These are phyloP conservation scores for Drosophila mercatorum DNA, from an alignment of 2,888 invertebrate genomes.

Conservation along the genomic window DNA sequence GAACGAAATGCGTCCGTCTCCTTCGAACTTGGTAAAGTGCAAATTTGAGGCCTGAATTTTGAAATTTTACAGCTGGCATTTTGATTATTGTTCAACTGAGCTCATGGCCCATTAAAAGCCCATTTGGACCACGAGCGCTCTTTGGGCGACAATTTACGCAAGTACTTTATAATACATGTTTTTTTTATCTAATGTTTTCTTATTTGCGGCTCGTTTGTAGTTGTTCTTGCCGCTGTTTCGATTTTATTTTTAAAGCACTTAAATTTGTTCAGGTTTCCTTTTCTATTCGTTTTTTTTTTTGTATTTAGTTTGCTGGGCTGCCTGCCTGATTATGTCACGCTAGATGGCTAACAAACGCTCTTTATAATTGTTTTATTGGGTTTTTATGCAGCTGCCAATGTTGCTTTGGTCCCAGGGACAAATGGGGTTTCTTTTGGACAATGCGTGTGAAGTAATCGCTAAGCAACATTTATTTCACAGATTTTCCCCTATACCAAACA, in stretches of 20 bases:
- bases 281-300: constrained; percentile 5
- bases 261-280: constrained; percentile 36
- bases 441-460: constrained; percentile 40
- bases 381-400: constrained; percentile 25
- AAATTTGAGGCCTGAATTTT: constrained; percentile 49
- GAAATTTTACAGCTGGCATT: constrained; percentile 38
- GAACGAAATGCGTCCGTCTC: constrained; percentile 9
- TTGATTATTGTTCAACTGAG: constrained; percentile 4
- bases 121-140: constrained; percentile 11
- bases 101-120: constrained; percentile 22
- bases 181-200: constrained; percentile 14
- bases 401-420: constrained; percentile 4
- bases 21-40: constrained; percentile 38
- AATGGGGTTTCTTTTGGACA: constrained; percentile 45
- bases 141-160: constrained; percentile 25
- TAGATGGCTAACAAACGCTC: constrained; percentile 54
- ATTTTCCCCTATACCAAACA: constrained; percentile 41
- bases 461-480: constrained; percentile 25
- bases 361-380: constrained; percentile 16
- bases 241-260: constrained; percentile 63
- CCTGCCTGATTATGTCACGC: constrained; percentile 70
- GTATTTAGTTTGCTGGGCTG: constrained; percentile 34
- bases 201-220: constrained; percentile 56
- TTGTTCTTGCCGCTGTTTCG: constrained; percentile 48
- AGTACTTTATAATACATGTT: constrained; percentile 21